Evolutionary conservation across 1,140 invertebrate species (phyloP), one percentile per base, ranked within the genome.

Genomic region (Penaeus japonicus): DNA sequence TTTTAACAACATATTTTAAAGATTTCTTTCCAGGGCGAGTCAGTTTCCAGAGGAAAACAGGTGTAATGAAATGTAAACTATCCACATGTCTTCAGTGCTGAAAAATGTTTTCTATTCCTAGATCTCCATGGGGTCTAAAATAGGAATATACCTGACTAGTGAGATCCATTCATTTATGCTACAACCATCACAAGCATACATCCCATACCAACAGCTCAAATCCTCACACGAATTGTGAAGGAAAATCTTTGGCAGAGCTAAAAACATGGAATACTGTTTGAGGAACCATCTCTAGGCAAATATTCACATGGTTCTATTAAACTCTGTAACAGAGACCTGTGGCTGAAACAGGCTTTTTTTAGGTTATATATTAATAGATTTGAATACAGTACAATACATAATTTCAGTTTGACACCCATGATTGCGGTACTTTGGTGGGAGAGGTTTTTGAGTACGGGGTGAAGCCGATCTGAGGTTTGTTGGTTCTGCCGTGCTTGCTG

Each of bases 391-490:
- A 83, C 47, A 85, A 85, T 80, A 80, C 57, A 79, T 53, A 47
- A 78, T 62, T 79, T 81, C 53, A 89, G 70, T 89, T 89, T 65
- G 87, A 84, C 84, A 89, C 80, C 87, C 87, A 89, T 54, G 87
- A 81, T 70, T 89, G 87, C 57, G 87, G 81, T 59, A 89, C 87
- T 84, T 89, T 89, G 47, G 87, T 84, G 32, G 87, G 87, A 54
- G 87, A 89, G 54, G 87, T 89, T 81, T 89, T 89, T 4, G 87
- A 84, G 54, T 89, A 89, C 15, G 87, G 87, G 35, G 87, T 89
- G 57, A 85, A 89, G 32, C 82, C 83, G 55, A 89, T 89, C 32
- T 78, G 82, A 24, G 87, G 82, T 65, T 89, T 89, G 83, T 80
- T 81, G n/a, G 83, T 89, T 62, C 83, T 78, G 75, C 82, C 83